These are phyloP conservation scores for Plodia interpunctella DNA, from an alignment of 1,140 invertebrate species.

Conservation along the genomic window DNA sequence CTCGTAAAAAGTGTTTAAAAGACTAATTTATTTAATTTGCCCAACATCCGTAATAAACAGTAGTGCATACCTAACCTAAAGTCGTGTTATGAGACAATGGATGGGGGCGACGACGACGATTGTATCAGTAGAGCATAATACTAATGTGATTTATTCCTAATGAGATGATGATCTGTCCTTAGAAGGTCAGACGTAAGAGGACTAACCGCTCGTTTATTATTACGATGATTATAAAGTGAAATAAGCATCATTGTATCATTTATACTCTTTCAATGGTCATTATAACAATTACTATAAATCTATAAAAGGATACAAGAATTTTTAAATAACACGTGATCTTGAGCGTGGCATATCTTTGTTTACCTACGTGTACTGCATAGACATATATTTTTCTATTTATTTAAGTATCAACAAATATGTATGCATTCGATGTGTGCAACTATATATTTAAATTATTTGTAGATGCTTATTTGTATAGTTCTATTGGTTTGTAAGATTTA, in stretches of 20 bases:
- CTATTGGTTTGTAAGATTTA: too few species aligned
- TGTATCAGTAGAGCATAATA: constrained; percentile 24
- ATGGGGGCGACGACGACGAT: constrained; percentile 20
- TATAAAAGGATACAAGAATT: not conserved
- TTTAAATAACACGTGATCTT: not conserved
- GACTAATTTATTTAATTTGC: too few species aligned
- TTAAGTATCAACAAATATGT: too few species aligned
- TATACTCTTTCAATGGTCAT: not conserved
- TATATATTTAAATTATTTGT: too few species aligned
- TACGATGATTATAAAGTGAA: not conserved
- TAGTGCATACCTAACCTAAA: constrained; percentile 1
- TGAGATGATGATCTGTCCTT: constrained; percentile 22
- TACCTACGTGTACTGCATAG: too few species aligned
- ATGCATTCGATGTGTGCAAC: too few species aligned
- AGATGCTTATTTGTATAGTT: too few species aligned
- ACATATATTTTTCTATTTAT: too few species aligned
- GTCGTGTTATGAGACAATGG: constrained; percentile 24
- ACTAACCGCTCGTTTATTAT: constrained; percentile 14
- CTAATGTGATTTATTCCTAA: constrained; percentile 21
- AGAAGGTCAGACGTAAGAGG: constrained; percentile 22
- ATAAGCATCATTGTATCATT: not conserved
- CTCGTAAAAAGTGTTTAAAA: too few species aligned
- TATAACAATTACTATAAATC: too few species aligned
- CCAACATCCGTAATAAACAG: constrained; percentile 16
- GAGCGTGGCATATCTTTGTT: too few species aligned